Percentiles rank a stretch among this genome's conserved stretches.
These are phyloP conservation scores for Elephantulus edwardii DNA, from an alignment of 2,113 vertebrate species.

Conservation along the genomic window DNA sequence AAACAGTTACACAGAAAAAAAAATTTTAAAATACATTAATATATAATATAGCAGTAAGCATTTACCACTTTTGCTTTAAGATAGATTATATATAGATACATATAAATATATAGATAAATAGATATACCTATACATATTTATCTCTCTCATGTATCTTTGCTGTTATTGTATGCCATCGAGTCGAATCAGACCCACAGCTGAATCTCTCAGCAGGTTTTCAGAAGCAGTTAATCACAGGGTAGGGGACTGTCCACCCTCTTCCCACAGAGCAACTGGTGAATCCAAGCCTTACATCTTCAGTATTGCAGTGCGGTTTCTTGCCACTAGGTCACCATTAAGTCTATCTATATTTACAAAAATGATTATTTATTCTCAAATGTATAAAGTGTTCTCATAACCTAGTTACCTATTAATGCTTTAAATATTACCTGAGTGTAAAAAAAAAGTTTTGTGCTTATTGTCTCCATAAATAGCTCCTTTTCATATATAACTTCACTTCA, in stretches of 20 bases:
- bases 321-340: no score
- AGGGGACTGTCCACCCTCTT: no score
- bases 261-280: no score
- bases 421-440: neutral
- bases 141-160: no score
- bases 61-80: neutral
- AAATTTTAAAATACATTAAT: slow-evolving; percentile 51
- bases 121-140: neutral
- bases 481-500: neutral
- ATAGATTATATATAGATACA: no score
- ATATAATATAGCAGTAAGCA: slow-evolving; percentile 22
- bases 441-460: neutral
- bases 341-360: slow-evolving; percentile 23
- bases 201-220: no score
- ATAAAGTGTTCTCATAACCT: neutral
- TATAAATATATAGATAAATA: neutral
- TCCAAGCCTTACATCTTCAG: no score
- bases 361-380: slow-evolving; percentile 24
- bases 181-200: no score
- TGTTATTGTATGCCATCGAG: no score
- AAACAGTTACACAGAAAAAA: slow-evolving; percentile 49
- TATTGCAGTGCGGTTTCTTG: no score
- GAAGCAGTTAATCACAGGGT: no score
- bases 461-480: neutral
- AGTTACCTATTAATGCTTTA: slow-evolving; percentile 40